These are phyloP conservation scores for Stenichneumon culpator DNA, from an alignment of 2,888 invertebrate genomes.

Conservation along the genomic window DNA sequence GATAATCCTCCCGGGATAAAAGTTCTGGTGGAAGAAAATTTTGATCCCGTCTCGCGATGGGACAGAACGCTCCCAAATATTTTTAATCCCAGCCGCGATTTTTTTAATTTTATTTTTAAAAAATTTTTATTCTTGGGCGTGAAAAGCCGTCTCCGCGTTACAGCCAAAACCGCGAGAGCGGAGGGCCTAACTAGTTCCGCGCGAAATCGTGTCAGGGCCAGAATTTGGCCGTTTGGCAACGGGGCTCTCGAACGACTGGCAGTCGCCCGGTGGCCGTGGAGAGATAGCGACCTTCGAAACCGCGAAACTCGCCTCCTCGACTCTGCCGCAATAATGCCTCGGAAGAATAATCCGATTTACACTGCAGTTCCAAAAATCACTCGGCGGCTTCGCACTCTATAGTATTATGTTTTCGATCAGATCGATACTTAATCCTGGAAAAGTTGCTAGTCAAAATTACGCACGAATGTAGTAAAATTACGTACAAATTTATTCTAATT, in stretches of 20 bases:
- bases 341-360: slow-evolving; percentile 22
- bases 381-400: background rate
- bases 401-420: background rate
- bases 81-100: background rate
- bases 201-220: slow-evolving; percentile 74
- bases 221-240: slow-evolving; percentile 72
- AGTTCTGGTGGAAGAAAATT: background rate
- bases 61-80: background rate
- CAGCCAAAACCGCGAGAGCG: slow-evolving; percentile 21
- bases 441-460: background rate
- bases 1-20: background rate
- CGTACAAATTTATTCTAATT: no score
- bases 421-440: background rate
- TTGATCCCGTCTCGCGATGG: background rate
- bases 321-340: slow-evolving; percentile 38
- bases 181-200: slow-evolving; percentile 65
- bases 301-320: slow-evolving; percentile 44
- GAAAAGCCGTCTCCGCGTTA: background rate
- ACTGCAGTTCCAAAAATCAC: background rate
- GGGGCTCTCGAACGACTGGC: slow-evolving; percentile 60
- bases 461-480: no score
- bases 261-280: slow-evolving; percentile 58
- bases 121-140: background rate
- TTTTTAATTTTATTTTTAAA: background rate
- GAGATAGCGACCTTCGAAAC: slow-evolving; percentile 69